Percentiles rank a stretch among this genome's conserved stretches.
These are phyloP conservation scores for human (Homo sapiens) DNA, from an alignment of 2,113 vertebrate genomes.

Conservation along the genomic window GRCh38 chr2:234201501-234202000, in stretches of 20 bases:
- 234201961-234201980: no score
- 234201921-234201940: not conserved
- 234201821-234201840: no score
- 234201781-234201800: not conserved
- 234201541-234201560: not conserved
- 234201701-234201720: not conserved
- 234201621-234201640: not conserved
- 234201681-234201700: not conserved
- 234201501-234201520: not conserved
- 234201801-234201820: no score
- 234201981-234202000: rapidly evolving
- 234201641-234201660: not conserved
- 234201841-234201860: not conserved
- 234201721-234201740: not conserved
- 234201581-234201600: not conserved
- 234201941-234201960: no score
- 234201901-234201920: rapidly evolving
- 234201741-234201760: rapidly evolving
- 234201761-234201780: rapidly evolving
- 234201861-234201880: not conserved
- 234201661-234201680: not conserved
- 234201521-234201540: not conserved
- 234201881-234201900: not conserved
- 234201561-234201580: not conserved
- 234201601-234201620: not conserved